Conservation (phyloP, 2,888 invertebrate genomes). For the Morinoia aosen region DNA sequence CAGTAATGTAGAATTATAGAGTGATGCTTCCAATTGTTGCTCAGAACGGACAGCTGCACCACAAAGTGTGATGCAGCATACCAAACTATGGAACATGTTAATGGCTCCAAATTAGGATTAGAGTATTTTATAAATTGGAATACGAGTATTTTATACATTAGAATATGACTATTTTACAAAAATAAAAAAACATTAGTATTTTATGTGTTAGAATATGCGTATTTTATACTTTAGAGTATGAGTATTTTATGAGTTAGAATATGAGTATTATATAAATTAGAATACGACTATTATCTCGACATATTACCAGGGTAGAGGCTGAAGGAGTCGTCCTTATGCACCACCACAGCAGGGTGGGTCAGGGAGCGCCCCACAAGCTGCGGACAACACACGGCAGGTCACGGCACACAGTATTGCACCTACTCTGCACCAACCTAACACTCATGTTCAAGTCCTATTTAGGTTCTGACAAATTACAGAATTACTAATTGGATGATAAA, state of each 20-base stretch:
- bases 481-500: not conserved
- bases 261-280: not conserved
- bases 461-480: not conserved
- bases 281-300: not conserved
- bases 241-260: too few species aligned
- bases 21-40: not conserved
- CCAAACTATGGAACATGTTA: not conserved
- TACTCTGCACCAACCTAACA: not conserved
- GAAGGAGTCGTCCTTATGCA: slow-evolving; percentile 63
- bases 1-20: not conserved
- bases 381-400: not conserved
- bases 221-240: not conserved
- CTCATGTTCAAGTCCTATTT: not conserved
- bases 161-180: not conserved
- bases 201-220: too few species aligned
- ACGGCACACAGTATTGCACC: not conserved
- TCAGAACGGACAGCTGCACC: not conserved
- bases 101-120: not conserved
- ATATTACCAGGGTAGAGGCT: slow-evolving; percentile 56
- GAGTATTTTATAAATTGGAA: too few species aligned
- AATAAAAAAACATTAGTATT: too few species aligned
- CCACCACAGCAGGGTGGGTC: slow-evolving; percentile 61
- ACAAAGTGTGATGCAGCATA: not conserved
- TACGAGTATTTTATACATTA: not conserved
- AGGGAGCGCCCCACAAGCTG: slow-evolving; percentile 18